Evolutionary conservation across 2,797 vertebrate genomes (phyloP), one percentile per base, ranked within the genome.

Genomic region (Galaxias olidus): DNA sequence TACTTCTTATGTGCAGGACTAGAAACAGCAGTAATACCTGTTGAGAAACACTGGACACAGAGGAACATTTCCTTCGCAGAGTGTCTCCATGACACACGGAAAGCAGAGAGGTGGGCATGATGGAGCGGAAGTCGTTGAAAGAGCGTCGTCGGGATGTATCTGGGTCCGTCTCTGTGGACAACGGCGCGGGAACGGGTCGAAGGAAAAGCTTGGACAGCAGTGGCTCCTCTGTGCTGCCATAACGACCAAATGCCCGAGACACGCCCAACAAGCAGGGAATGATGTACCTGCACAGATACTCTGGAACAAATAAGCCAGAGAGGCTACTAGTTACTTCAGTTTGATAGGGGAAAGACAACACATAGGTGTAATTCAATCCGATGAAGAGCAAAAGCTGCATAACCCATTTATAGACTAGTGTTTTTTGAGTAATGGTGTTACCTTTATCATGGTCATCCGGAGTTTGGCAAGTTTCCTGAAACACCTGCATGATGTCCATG

Each of bases 121-220:
- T 99, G 59, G 98, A 97, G 64, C 97, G 93, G 82, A 99, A 99
- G 76, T 99, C 98, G 8, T 96, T 98, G 80, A 99, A 99, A 47
- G 97, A 99, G 14, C 96, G 92, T 0, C 96, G 88, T 4, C 93
- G 92, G 5, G 88, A 77, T 0, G 91, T 88, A 17, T 98, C 97
- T 0, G 85, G 65, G 8, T 97, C 95, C 2, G 95, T 94, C 0
- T 86, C 80, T 9, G 86, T 71, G 0, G 90, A 78, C 58, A 87
- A 75, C 14, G 90, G 79, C 19, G 95, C 93, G 0, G 91, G 88
- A 0, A 78, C 72, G 1, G 93, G 86, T 71, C 92, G 94, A 0
- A 96, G 98, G 56, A 97, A 99, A 52, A 99, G 92, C 83, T 96
- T 98, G 11, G 97, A 97, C 52, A 99, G 92, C 1, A 99, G 86